Conservation (phyloP, 2,797 vertebrate genomes). For the Gephyroberyx darwinii region DNA sequence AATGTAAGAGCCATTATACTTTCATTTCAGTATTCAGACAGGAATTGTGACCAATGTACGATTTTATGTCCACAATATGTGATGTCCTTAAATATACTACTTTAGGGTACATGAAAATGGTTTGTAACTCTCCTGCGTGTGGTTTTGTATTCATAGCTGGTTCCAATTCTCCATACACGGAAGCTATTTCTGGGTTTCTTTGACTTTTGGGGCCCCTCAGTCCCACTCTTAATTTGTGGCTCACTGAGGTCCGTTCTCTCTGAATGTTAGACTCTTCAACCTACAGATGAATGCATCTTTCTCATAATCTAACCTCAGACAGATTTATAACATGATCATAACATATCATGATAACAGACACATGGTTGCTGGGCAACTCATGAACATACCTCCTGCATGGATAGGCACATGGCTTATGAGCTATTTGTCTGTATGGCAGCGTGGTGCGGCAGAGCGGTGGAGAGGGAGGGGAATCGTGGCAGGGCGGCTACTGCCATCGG, state of each 20-base stretch:
- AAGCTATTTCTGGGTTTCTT: conserved; percentile 50
- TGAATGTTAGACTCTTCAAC: conserved; percentile 26
- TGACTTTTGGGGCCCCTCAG: conserved; percentile 61
- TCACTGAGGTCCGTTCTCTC: conserved; percentile 32
- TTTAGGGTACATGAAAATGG: background rate
- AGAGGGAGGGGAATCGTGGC: conserved; percentile 23
- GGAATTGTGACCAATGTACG: background rate
- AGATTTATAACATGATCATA: conserved; percentile 2
- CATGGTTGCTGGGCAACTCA: conserved; percentile 47
- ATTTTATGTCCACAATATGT: background rate
- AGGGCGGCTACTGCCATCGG: conserved; percentile 23
- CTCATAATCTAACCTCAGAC: conserved; percentile 21
- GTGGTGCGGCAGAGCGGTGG: conserved; percentile 43
- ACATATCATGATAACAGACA: conserved; percentile 33
- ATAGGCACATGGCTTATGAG: conserved; percentile 41
- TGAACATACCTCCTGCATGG: conserved; percentile 54
- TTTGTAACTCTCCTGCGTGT: conserved; percentile 2
- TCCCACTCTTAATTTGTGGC: conserved; percentile 36
- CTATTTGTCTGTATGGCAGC: conserved; percentile 25
- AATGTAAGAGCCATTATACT: background rate
- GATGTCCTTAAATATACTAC: background rate
- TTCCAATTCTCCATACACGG: conserved; percentile 55
- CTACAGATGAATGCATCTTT: conserved; percentile 5
- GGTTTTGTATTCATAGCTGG: conserved; percentile 66
- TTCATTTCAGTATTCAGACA: conserved; percentile 1